Conservation (phyloP, 1,140 invertebrate species). For the Eriocheir sinensis region DNA sequence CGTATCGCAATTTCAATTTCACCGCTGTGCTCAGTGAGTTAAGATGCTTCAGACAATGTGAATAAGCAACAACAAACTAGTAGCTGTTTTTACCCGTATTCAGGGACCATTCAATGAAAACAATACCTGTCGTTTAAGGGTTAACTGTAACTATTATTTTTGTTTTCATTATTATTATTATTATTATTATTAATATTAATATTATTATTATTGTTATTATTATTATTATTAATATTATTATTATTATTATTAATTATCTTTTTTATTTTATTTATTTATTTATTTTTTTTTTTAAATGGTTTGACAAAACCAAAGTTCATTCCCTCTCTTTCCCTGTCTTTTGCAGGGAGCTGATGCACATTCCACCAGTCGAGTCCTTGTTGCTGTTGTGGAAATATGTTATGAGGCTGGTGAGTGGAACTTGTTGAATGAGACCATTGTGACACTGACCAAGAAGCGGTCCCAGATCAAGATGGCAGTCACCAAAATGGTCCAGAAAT, state of each 20-base stretch:
- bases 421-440: conserved; percentile 96
- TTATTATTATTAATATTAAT: too few relatives aligned
- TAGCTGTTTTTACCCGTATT: too few relatives aligned
- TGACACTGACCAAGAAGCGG: conserved; percentile 94
- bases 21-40: too few relatives aligned
- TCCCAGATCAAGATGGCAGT: conserved; percentile 99
- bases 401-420: conserved; percentile 96
- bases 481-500: conserved; percentile 99
- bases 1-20: too few relatives aligned
- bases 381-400: conserved; percentile 97
- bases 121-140: too few relatives aligned
- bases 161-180: too few relatives aligned
- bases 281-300: background rate
- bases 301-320: background rate
- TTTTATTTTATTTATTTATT: background rate
- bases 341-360: conserved; percentile 94
- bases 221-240: too few relatives aligned
- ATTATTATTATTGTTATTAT: too few relatives aligned
- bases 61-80: too few relatives aligned
- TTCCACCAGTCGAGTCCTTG: conserved; percentile 96
- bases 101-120: too few relatives aligned
- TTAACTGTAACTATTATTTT: too few relatives aligned
- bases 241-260: background rate
- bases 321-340: conserved; percentile 45
- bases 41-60: too few relatives aligned